Evolutionary conservation across 2,797 vertebrate species (phyloP), one percentile per base, ranked within the genome.

Genomic region (Coccyzus lansbergi): DNA sequence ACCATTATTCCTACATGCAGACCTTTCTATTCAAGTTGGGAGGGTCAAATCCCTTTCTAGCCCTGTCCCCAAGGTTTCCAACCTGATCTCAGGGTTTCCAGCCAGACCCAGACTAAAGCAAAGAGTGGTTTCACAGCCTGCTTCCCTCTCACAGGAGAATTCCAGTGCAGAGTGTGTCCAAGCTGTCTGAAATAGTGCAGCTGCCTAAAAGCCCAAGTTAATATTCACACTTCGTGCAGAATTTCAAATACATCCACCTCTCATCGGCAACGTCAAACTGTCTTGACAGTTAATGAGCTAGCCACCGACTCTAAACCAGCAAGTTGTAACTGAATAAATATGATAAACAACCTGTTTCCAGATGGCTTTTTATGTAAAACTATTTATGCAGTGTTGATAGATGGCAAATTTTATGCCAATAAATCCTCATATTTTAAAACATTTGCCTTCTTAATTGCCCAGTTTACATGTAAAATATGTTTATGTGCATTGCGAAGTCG

Each of bases 361-460:
- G 98, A 98, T 98, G 98, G 98, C 96, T 97, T 96, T 63, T 84
- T 93, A 93, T 85, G 60, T 97, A 95, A 96, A 92, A 97, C 95
- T 95, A 93, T 97, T 97, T 97, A 95, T 94, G 93, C 90, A 38
- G 88, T 85, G 78, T 70, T 76, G 97, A 97, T 97, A 96, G 96
- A 98, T 96, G 95, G 97, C 34, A 63, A 93, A 93, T 94, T 97
- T 96, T 83, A 92, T 96, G 96, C 95, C 97, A 97, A 97, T 98
- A 98, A 98, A 97, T 97, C 94, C 93, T 97, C 7, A 18, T 97
- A 97, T 98, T 98, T 97, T 97, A 95, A 98, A 98, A 98, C 97
- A 98, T 97, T 98, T 97, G 96, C 97, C 96, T 97, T 96, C 97
- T 97, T 98, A 98, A 98, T 98, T 98, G 97, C 95, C 96, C 94